Evolutionary conservation across 2,888 invertebrate species (phyloP).

Genomic region (Pseudoips prasinana): DNA sequence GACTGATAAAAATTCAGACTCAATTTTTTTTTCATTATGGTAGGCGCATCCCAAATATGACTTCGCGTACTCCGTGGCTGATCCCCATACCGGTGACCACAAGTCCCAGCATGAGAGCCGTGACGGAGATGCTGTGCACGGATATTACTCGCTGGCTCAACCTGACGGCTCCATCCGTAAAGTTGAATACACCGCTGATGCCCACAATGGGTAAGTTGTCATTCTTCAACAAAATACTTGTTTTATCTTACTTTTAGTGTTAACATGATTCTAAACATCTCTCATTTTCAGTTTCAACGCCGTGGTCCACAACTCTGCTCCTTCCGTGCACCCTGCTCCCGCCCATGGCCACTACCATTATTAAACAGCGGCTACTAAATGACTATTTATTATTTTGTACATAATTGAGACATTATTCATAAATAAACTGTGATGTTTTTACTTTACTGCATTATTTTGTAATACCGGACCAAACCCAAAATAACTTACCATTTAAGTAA

Average conservation of each 20-base stretch:
- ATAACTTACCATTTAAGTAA: too few species aligned
- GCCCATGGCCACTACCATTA: conserved; percentile 48
- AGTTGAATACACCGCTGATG: conserved; percentile 76
- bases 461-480: too few species aligned
- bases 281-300: conserved; percentile 70
- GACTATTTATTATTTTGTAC: conserved; percentile 17
- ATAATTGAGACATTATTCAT: too few species aligned
- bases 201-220: conserved; percentile 70
- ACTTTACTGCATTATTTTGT: too few species aligned
- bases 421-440: too few species aligned
- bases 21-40: too few species aligned
- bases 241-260: neutral
- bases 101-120: conserved; percentile 77
- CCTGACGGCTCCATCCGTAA: conserved; percentile 79
- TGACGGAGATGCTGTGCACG: conserved; percentile 80
- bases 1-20: too few species aligned
- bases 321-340: conserved; percentile 55
- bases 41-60: conserved; percentile 59
- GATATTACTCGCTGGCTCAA: conserved; percentile 81
- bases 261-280: too few species aligned
- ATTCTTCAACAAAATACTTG: too few species aligned
- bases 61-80: conserved; percentile 77
- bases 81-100: conserved; percentile 82
- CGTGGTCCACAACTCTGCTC: conserved; percentile 68
- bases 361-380: conserved; percentile 13